Base-by-base conservation (phyloP, 2,888 invertebrate species). In the Callimorpha dominula region DNA sequence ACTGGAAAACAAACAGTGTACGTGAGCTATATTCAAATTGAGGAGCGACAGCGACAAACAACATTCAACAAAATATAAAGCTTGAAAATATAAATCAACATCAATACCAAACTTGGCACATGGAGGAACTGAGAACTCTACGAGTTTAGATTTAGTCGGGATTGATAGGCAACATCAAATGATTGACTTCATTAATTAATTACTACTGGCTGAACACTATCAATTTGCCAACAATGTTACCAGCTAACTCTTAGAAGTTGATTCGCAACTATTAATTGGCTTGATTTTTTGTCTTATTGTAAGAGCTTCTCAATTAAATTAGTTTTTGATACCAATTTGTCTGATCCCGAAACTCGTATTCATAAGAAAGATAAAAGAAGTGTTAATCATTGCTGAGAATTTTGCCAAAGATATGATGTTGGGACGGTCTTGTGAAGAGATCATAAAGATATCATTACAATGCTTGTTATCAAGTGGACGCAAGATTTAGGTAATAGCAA, bases 21-120 rank as follows among this genome's bases (percentile, higher is more conserved):
- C 70, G 70, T 70, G 70, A 54, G 52, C 65, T 70, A 54, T 70
- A 50, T 65, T 46, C 11, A 20, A 70, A 57, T 54, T 7, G 46
- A 49, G 54, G 42, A 67, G 66, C 17, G 52, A 52, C n/a, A 15
- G n/a, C 52, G 50, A 50, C 69, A 6, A 49, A 40, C 49, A 17
- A 64, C 50, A 40, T 6, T 12, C 11, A 17, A 42, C 40, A 54
- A 52, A 66, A 6, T 12, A 66, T 8, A 50, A 66, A 52, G 40
- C 14, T 67, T 42, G 31, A 49, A 69, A 31, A 54, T 8, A 4
- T 46, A 46, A 67, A 17, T 42, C 7, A 15, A 50, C 52, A 31
- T 20, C 9, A 31, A 50, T 50, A 20, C 1, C 50, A 49, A 17
- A 40, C 5, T 17, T 63, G 6, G 14, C 14, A 60, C 12, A 60